Conservation (phyloP, 2,797 vertebrate species). For the Hoplostethus mediterraneus region DNA sequence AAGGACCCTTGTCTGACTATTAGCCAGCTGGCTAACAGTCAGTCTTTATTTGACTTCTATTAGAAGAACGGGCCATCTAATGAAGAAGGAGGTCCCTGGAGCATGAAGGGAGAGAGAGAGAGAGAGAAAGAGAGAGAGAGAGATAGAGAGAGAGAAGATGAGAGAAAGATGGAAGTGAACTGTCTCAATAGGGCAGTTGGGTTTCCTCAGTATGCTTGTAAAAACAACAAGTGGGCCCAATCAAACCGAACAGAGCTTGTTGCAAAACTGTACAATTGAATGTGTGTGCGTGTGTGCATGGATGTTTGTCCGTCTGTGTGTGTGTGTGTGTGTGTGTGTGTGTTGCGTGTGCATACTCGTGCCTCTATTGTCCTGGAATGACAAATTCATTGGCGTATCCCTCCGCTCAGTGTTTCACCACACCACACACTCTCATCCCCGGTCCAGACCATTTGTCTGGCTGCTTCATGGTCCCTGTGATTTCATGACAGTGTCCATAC, state of each 20-base stretch:
- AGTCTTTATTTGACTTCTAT: slow-evolving; percentile 95
- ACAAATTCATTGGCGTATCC: slow-evolving; percentile 33
- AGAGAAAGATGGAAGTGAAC: slow-evolving; percentile 34
- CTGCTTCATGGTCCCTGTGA: slow-evolving; percentile 63
- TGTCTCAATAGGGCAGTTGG: slow-evolving; percentile 77
- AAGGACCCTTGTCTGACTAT: slow-evolving; percentile 84
- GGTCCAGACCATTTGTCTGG: slow-evolving; percentile 65
- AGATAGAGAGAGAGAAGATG: slow-evolving; percentile 5
- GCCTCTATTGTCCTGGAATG: slow-evolving; percentile 22
- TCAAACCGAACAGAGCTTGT: slow-evolving; percentile 64
- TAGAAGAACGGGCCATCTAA: slow-evolving; percentile 93
- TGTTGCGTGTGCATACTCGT: background rate
- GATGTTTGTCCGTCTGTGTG: background rate
- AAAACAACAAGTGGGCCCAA: slow-evolving; percentile 76
- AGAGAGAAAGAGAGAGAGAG: background rate
- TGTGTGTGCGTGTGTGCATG: slow-evolving; percentile 15
- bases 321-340: background rate
- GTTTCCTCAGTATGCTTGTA: slow-evolving; percentile 70
- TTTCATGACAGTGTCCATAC: slow-evolving; percentile 74
- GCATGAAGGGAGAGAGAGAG: background rate
- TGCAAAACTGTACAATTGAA: slow-evolving; percentile 27
- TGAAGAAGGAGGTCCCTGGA: slow-evolving; percentile 83
- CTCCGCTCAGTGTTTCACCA: slow-evolving; percentile 30
- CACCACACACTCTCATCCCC: slow-evolving; percentile 39
- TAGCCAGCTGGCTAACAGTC: slow-evolving; percentile 91